phyloP scores from a whole-genome alignment of 2,888 invertebrate species.

The Melanostoma scalare region DNA sequence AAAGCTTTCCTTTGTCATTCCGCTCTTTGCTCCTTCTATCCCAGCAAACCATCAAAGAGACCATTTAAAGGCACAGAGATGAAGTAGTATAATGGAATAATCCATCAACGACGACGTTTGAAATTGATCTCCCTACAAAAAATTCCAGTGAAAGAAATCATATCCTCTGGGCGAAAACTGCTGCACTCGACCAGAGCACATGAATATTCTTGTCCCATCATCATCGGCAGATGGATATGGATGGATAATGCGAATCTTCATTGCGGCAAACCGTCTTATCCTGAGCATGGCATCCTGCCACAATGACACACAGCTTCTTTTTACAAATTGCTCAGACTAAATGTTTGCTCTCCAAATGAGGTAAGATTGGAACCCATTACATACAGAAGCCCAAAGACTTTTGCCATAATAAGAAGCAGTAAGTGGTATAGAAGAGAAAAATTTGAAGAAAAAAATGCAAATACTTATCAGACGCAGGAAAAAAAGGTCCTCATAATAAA shows the following conservation, averaged over 20 bases:
- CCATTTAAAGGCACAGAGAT: constrained; percentile 53
- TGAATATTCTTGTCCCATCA: constrained; percentile 32
- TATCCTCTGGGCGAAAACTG: not conserved
- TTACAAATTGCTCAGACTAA: constrained; percentile 48
- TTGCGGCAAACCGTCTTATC: constrained; percentile 21
- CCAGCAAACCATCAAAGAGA: not conserved
- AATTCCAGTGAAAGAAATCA: constrained; percentile 1
- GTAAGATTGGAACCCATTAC: constrained; percentile 54
- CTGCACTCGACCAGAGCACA: constrained; percentile 38
- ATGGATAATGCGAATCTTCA: constrained; percentile 55
- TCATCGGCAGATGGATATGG: constrained; percentile 21
- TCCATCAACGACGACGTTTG: constrained; percentile 38
- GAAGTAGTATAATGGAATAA: constrained; percentile 40
- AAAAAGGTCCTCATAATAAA: constrained; percentile 1
- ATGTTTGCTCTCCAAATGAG: constrained; percentile 36
- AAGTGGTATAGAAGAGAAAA: not conserved
- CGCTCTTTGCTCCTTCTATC: constrained; percentile 47
- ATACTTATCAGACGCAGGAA: constrained; percentile 14
- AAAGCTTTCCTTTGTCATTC: constrained; percentile 54
- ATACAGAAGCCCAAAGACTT: constrained; percentile 29
- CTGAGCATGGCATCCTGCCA: constrained; percentile 22
- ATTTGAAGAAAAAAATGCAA: constrained; percentile 45
- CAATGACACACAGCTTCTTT: constrained; percentile 35
- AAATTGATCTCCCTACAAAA: constrained; percentile 52
- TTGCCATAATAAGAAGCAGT: constrained; percentile 9